A percentile compares a stretch with the other conserved stretches of the same genome.
Evolutionary conservation across 2,888 invertebrate species (phyloP).

Genomic region (Actias luna): DNA sequence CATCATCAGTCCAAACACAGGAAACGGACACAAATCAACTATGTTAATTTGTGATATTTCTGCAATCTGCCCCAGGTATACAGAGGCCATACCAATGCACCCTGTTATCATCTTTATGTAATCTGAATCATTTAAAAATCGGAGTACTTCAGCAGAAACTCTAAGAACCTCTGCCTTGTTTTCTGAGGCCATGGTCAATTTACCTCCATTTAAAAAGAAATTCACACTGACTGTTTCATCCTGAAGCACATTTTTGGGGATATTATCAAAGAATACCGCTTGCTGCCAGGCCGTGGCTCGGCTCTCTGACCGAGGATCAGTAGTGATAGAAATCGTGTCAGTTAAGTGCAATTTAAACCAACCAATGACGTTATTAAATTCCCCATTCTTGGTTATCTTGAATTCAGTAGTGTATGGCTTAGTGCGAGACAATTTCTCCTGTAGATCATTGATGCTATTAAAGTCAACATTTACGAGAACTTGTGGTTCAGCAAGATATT

Average conservation of each 20-base stretch:
- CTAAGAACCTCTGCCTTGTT: conserved; percentile 41
- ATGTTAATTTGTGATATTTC: conserved; percentile 59
- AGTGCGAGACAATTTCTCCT: conserved; percentile 51
- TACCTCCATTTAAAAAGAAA: conserved; percentile 63
- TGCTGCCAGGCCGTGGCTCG: conserved; percentile 88
- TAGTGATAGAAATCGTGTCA: conserved; percentile 82
- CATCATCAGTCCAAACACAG: conserved; percentile 82
- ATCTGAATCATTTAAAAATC: conserved; percentile 76
- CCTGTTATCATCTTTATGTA: conserved; percentile 63
- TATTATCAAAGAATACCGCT: conserved; percentile 84
- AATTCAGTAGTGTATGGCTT: conserved; percentile 63
- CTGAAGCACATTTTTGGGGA: conserved; percentile 53
- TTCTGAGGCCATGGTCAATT: conserved; percentile 52
- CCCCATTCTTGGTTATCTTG: conserved; percentile 69
- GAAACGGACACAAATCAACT: conserved; percentile 84
- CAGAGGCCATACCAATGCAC: conserved; percentile 57
- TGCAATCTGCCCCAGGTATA: conserved; percentile 62
- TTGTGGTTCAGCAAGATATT: conserved; percentile 81
- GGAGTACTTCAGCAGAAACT: conserved; percentile 56
- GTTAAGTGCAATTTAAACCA: conserved; percentile 89
- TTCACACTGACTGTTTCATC: conserved; percentile 52
- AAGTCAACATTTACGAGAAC: conserved; percentile 84
- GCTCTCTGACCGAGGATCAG: conserved; percentile 77
- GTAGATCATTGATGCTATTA: conserved; percentile 77
- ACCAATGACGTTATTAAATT: conserved; percentile 84